Evolutionary conservation across 2,888 invertebrate genomes (phyloP).

Genomic region (Drosophila vallismaia): DNA sequence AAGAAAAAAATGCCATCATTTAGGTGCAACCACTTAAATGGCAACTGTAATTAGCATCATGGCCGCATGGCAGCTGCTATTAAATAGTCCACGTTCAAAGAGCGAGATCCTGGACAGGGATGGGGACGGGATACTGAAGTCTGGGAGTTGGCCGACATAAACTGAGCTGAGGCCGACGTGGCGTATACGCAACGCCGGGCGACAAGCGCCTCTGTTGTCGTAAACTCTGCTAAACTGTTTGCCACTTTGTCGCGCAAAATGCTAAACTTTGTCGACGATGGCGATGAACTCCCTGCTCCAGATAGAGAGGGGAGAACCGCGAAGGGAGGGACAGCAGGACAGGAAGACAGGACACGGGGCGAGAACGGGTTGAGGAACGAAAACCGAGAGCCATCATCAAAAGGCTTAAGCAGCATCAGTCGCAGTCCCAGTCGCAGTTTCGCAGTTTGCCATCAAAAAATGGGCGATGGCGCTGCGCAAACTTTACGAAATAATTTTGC

Average conservation of each 20-base stretch:
- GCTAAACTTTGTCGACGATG: slow-evolving; percentile 73
- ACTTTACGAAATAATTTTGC: slow-evolving; percentile 81
- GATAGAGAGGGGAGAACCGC: slow-evolving; percentile 1
- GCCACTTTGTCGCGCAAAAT: slow-evolving; percentile 80
- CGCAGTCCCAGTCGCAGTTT: slow-evolving; percentile 44
- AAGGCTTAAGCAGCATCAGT: slow-evolving; percentile 72
- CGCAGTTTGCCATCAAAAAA: slow-evolving; percentile 55
- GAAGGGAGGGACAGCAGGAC: background rate
- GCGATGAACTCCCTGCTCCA: slow-evolving; percentile 62
- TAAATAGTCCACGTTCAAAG: slow-evolving; percentile 61
- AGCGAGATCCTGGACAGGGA: background rate
- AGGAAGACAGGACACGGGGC: slow-evolving; percentile 4
- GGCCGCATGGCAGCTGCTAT: slow-evolving; percentile 77
- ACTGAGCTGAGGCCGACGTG: slow-evolving; percentile 57
- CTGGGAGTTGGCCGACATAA: slow-evolving; percentile 25
- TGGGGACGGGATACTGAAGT: background rate
- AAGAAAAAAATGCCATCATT: slow-evolving; percentile 53
- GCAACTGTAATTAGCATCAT: slow-evolving; percentile 76
- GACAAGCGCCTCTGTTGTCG: slow-evolving; percentile 63
- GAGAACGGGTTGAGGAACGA: slow-evolving; percentile 10
- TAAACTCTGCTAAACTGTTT: slow-evolving; percentile 80
- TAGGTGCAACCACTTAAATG: slow-evolving; percentile 78
- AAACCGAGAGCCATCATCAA: slow-evolving; percentile 65
- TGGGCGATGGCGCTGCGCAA: slow-evolving; percentile 64
- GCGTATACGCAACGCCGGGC: slow-evolving; percentile 65